These are phyloP conservation scores for Odontomachus brunneus DNA, from an alignment of 1,140 invertebrate genomes.

Conservation along the genomic window DNA sequence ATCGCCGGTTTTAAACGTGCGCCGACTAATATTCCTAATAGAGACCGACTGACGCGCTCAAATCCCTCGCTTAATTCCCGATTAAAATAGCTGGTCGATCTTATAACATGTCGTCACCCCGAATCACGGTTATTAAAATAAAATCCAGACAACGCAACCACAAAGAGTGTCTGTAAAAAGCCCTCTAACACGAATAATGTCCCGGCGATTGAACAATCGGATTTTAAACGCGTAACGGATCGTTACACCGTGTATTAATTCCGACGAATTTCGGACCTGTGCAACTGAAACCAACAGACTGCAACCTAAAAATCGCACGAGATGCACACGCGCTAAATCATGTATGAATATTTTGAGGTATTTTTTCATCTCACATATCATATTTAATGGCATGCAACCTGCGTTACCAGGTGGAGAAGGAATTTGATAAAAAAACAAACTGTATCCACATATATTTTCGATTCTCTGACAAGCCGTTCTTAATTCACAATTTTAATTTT, in stretches of 20 bases:
- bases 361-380: neutral
- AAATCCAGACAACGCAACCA: neutral
- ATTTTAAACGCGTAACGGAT: neutral
- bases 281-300: neutral
- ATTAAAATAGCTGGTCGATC: neutral
- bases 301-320: constrained; percentile 2
- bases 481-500: too few relatives aligned
- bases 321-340: too few relatives aligned
- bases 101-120: neutral
- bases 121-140: constrained; percentile 21
- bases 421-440: too few relatives aligned
- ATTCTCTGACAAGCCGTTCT: too few relatives aligned
- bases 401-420: too few relatives aligned
- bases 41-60: neutral
- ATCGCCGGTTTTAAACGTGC: neutral
- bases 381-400: constrained; percentile 10
- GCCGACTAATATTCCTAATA: neutral
- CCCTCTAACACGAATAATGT: too few relatives aligned
- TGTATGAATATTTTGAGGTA: neutral
- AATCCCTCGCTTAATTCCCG: neutral
- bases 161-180: neutral
- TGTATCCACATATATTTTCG: too few relatives aligned
- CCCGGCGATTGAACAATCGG: neutral
- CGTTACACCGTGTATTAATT: neutral
- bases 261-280: neutral